These are phyloP conservation scores for Celastrina argiolus DNA, from an alignment of 2,888 invertebrate genomes.

Conservation along the genomic window DNA sequence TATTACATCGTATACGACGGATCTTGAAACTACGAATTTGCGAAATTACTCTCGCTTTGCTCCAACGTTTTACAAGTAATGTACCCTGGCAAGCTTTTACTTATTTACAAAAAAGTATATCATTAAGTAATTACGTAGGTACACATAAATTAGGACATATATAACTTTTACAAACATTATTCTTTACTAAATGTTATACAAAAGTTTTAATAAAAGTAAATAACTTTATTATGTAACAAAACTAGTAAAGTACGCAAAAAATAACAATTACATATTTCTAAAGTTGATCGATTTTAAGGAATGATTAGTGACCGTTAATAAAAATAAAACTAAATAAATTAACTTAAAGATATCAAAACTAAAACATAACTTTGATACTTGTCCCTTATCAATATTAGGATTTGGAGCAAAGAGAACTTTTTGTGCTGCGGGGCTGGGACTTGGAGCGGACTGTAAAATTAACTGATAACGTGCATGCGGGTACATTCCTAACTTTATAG, in stretches of 20 bases:
- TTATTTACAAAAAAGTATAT: background rate
- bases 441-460: background rate
- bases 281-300: no score
- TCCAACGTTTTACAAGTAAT: background rate
- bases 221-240: no score
- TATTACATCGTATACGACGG: constrained; percentile 10
- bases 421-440: background rate
- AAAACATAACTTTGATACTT: background rate
- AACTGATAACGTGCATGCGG: background rate
- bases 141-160: background rate
- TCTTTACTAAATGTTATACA: no score
- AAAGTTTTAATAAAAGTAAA: no score
- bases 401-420: constrained; percentile 3
- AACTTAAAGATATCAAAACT: background rate
- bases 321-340: background rate
- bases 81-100: background rate
- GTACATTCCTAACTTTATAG: background rate
- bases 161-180: background rate
- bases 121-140: no score
- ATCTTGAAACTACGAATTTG: constrained; percentile 7
- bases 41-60: constrained; percentile 6
- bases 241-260: background rate
- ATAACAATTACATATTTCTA: no score
- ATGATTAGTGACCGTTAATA: no score
- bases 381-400: background rate